A percentile compares a stretch with the other conserved stretches of the same genome.
Conservation (phyloP, 2,797 vertebrate species). For the Saxicola maurus region DNA sequence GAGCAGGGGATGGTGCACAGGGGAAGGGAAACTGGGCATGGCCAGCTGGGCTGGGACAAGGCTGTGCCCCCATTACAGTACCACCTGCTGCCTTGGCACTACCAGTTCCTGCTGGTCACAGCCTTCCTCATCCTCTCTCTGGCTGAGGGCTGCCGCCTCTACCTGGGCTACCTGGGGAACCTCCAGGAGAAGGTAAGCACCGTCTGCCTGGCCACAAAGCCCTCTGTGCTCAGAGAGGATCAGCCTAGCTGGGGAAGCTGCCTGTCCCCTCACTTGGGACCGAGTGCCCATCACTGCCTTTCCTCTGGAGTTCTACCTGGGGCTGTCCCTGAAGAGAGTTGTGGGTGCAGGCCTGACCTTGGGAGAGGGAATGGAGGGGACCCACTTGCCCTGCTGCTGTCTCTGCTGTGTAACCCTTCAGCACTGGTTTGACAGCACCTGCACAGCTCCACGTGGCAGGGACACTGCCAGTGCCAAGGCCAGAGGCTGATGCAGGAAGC, state of each 20-base stretch:
- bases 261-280: neutral
- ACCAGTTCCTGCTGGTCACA: conserved; percentile 79
- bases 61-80: conserved; percentile 65
- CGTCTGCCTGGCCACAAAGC: accelerated
- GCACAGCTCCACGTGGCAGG: accelerated
- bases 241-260: neutral
- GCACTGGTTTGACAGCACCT: neutral
- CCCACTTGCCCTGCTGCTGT: neutral
- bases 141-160: conserved; percentile 76
- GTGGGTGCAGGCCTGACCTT: neutral
- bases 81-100: conserved; percentile 75
- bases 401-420: neutral
- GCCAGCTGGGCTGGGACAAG: neutral
- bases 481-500: neutral
- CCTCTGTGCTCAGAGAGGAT: neutral
- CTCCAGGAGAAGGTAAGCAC: conserved; percentile 81
- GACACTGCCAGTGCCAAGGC: neutral
- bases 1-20: neutral
- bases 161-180: conserved; percentile 85
- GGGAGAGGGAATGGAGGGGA: neutral
- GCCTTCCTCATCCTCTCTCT: conserved; percentile 76
- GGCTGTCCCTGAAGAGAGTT: neutral
- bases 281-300: accelerated
- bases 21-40: neutral
- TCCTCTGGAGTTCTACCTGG: neutral